phyloP scores from a whole-genome alignment of 2,888 invertebrate genomes.

The Ditula angustiorana region DNA sequence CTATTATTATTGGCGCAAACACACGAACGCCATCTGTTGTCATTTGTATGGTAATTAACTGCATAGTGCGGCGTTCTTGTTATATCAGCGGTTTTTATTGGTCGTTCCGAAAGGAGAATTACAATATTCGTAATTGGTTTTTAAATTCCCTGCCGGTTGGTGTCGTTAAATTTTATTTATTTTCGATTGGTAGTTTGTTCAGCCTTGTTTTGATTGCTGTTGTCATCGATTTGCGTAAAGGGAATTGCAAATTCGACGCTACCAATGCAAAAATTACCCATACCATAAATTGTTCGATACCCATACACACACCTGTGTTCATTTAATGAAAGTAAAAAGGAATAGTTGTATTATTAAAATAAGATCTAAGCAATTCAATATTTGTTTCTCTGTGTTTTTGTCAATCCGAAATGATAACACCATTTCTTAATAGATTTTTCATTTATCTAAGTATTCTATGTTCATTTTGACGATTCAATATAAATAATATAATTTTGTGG shows the following conservation, averaged over 20 bases:
- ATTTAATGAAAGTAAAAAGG: too few species aligned
- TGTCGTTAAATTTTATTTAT: conserved; percentile 21
- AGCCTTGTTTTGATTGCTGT: conserved; percentile 13
- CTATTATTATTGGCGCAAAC: conserved; percentile 19
- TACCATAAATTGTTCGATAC: too few species aligned
- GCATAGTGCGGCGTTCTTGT: conserved; percentile 13
- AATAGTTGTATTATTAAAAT: too few species aligned
- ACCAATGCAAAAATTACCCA: too few species aligned
- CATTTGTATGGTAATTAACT: conserved; percentile 23
- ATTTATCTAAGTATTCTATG: too few species aligned
- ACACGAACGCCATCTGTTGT: conserved; percentile 10
- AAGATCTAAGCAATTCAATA: too few species aligned
- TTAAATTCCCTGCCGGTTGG: conserved; percentile 2
- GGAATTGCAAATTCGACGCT: background rate
- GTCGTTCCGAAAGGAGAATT: conserved; percentile 4
- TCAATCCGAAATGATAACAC: too few species aligned
- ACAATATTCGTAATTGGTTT: conserved; percentile 29
- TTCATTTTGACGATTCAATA: too few species aligned
- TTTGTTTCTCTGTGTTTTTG: too few species aligned
- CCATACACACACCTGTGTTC: too few species aligned
- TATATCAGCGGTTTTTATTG: conserved; percentile 8
- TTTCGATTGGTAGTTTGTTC: conserved; percentile 10
- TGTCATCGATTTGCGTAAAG: conserved; percentile 8
- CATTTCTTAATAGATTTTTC: too few species aligned
- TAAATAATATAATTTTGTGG: too few species aligned